Evolutionary conservation across 1,140 invertebrate genomes (phyloP).

Genomic region (Holcopasites calliopsidis): DNA sequence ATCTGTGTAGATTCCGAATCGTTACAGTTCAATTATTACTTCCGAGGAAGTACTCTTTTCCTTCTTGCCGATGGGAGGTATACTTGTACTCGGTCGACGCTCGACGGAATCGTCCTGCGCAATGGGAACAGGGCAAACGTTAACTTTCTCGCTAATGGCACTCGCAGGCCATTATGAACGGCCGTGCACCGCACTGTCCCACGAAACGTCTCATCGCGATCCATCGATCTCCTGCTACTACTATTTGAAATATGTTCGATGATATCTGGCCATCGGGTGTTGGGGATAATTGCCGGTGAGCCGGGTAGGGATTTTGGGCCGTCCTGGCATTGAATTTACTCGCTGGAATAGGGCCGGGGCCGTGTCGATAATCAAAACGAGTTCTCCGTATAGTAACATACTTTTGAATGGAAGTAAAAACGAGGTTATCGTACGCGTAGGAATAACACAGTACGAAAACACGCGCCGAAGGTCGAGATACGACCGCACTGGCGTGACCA

Average conservation of each 20-base stretch:
- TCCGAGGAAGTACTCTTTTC: no score
- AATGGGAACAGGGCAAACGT: conserved; percentile 52
- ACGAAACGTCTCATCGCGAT: conserved; percentile 27
- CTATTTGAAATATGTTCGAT: no score
- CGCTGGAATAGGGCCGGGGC: no score
- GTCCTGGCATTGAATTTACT: no score
- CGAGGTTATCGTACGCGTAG: neutral
- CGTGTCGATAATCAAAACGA: no score
- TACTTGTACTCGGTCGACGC: conserved; percentile 30
- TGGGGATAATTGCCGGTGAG: no score
- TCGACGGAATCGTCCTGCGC: conserved; percentile 49
- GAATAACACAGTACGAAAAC: neutral
- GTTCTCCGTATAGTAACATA: no score
- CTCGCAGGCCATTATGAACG: conserved; percentile 46
- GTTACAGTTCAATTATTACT: no score
- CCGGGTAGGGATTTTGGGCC: no score
- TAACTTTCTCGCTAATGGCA: conserved; percentile 29
- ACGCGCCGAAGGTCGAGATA: conserved; percentile 1
- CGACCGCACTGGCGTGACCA: neutral
- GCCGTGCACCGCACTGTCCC: conserved; percentile 41
- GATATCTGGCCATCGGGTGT: no score
- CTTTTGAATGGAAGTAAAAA: neutral
- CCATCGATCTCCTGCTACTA: neutral
- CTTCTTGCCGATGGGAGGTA: conserved; percentile 34
- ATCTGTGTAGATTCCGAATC: no score